Evolutionary conservation across 2,797 vertebrate genomes (phyloP).

Genomic region (Peromyscus melanophrys): DNA sequence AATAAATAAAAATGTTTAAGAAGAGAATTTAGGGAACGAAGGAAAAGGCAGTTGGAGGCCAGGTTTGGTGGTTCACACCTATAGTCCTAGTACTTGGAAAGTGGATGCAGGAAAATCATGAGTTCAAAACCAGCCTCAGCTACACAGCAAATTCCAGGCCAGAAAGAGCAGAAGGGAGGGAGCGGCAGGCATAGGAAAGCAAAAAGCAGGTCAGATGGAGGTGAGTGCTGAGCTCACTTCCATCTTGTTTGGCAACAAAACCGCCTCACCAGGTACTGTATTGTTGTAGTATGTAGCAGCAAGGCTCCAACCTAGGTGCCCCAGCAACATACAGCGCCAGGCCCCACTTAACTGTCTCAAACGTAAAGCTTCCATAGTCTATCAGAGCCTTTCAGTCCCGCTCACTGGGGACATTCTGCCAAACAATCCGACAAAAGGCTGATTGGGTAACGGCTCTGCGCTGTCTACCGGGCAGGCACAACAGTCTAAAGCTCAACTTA

Average conservation of each 20-base stretch:
- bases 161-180: neutral
- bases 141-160: neutral
- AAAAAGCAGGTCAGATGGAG: neutral
- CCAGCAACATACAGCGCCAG: neutral
- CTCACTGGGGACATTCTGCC: neutral
- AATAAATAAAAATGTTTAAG: neutral
- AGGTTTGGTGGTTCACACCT: neutral
- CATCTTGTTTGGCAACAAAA: neutral
- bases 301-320: neutral
- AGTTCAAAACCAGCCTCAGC: neutral
- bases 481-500: neutral
- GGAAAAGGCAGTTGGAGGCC: neutral
- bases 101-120: neutral
- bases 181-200: neutral
- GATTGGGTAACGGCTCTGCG: neutral
- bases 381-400: neutral
- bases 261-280: neutral
- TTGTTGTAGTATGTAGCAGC: no score
- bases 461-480: neutral
- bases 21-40: neutral
- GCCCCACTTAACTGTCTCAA: neutral
- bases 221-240: neutral
- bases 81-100: neutral
- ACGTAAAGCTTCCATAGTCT: neutral
- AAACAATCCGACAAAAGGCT: conserved; percentile 31